phyloP scores from a whole-genome alignment of 2,113 vertebrate species.

The Theristicus caerulescens region DNA sequence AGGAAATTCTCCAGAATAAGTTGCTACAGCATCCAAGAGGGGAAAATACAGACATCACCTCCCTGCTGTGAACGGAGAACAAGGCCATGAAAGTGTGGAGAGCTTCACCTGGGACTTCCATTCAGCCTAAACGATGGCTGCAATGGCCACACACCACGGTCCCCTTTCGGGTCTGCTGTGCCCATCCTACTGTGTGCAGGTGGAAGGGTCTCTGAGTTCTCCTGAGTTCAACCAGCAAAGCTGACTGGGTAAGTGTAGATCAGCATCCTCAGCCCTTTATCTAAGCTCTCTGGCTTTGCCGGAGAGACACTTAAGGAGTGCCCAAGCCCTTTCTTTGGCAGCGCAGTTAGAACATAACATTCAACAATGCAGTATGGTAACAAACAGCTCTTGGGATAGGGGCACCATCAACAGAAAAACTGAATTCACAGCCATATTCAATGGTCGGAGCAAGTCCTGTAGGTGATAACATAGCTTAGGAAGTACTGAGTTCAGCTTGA shows the following conservation, averaged over 20 bases:
- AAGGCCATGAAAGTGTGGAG: neutral
- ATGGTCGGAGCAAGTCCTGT: neutral
- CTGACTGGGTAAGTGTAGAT: neutral
- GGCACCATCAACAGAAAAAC: neutral
- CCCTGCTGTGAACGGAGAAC: neutral
- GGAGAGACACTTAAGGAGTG: neutral
- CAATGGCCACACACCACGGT: neutral
- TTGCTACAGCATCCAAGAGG: neutral
- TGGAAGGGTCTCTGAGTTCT: neutral
- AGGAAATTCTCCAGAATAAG: neutral
- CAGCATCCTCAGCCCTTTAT: neutral
- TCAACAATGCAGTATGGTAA: accelerated
- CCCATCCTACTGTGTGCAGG: accelerated
- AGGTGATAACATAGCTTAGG: neutral
- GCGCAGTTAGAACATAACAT: accelerated
- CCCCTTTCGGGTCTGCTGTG: neutral
- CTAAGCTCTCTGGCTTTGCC: neutral
- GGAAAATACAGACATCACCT: neutral
- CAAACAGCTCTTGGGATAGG: neutral
- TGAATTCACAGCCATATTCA: neutral
- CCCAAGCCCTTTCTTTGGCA: neutral
- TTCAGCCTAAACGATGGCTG: neutral
- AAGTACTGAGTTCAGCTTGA: neutral
- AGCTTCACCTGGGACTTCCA: neutral
- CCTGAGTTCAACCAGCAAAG: neutral